Conservation (phyloP, 92 coral and sea anemone genomes). For the Umimayanthus kanabou region DNA sequence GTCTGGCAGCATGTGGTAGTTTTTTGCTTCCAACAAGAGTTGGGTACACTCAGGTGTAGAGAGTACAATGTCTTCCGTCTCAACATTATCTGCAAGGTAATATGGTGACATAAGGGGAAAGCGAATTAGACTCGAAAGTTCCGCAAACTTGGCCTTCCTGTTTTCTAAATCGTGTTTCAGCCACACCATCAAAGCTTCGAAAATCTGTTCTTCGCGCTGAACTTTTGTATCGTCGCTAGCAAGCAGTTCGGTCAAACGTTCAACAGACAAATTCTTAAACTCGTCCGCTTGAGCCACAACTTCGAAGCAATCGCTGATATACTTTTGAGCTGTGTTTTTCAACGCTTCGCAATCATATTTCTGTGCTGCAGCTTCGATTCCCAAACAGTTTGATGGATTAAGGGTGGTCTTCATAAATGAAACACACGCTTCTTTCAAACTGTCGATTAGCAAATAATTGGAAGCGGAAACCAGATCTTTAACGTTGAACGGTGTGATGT, state of each 20-base stretch:
- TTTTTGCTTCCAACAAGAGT: constrained; percentile 92
- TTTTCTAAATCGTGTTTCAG: constrained; percentile 75
- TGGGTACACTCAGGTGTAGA: constrained; percentile 86
- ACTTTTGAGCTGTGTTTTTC: constrained; percentile 81
- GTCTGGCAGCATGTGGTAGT: constrained; percentile 96
- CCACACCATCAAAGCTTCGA: constrained; percentile 91
- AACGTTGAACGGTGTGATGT: constrained; percentile 93
- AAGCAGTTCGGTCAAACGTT: constrained; percentile 75
- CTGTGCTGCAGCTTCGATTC: constrained; percentile 92
- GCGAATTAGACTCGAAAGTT: constrained; percentile 78
- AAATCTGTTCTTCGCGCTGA: constrained; percentile 94
- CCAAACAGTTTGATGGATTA: constrained; percentile 97
- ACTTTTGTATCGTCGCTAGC: constrained; percentile 88
- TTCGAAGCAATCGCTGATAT: constrained; percentile 82
- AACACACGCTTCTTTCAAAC: constrained; percentile 89
- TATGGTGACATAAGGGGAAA: constrained; percentile 98
- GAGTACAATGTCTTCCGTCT: constrained; percentile 84
- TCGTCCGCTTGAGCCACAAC: constrained; percentile 96
- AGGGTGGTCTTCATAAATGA: constrained; percentile 89
- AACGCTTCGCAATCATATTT: constrained; percentile 88
- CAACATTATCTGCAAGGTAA: constrained; percentile 94
- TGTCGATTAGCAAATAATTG: constrained; percentile 90
- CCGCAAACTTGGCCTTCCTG: constrained; percentile 64
- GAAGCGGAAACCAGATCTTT: constrained; percentile 95
- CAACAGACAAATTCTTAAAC: constrained; percentile 78